Base-by-base conservation (phyloP, 2,797 vertebrate species). In the Cyprinodon diabolis region DNA sequence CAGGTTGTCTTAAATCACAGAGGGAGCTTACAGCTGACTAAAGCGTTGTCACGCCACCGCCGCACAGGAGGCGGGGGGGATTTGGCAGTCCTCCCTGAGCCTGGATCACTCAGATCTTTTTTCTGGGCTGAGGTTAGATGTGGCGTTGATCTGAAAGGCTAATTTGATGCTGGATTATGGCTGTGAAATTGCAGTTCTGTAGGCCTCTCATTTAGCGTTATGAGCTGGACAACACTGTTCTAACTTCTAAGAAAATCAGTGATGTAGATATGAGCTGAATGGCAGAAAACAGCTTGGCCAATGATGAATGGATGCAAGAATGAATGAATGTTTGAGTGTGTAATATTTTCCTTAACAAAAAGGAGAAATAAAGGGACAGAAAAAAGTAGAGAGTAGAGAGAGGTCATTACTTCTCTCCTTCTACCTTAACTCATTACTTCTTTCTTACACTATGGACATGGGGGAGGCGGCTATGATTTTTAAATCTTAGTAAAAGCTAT, bases 1-100 rank as follows among this genome's bases (percentile, higher is more conserved):
- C 91, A 93, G 91, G 90, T 94, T 92, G 90, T 92, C 87, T 93
- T 85, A 88, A 92, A 92, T 91, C 86, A 92, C 83, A 90, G 84
- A 84, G 89, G 76, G 86, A 88, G 89, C 92, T 93, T 92, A 92
- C 82, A 83, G 89, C 90, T 91, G 91, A 93, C 92, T 94, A 92
- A 91, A 91, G 87, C 84, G 83, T 84, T 71, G 72, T 86, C 82
- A 90, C 51, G 73, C 83, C 79, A 88, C 75, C 84, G 57, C 76
- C 66, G 74, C 83, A 68, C 62, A 84, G 87, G 89, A 86, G 84
- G 81, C 83, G 78, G 86, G 35, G 58, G 21, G 7, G 40, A 37
- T 91, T 90, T 88, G 89, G 83, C 86, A 84, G 79, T 65, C 78
- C 74, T 85, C 81, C 69, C 66, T 2, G 23, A 86, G 75, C 68